These are phyloP conservation scores for Lanistes nyassanus DNA, from an alignment of 1,140 invertebrate genomes.

Conservation along the genomic window DNA sequence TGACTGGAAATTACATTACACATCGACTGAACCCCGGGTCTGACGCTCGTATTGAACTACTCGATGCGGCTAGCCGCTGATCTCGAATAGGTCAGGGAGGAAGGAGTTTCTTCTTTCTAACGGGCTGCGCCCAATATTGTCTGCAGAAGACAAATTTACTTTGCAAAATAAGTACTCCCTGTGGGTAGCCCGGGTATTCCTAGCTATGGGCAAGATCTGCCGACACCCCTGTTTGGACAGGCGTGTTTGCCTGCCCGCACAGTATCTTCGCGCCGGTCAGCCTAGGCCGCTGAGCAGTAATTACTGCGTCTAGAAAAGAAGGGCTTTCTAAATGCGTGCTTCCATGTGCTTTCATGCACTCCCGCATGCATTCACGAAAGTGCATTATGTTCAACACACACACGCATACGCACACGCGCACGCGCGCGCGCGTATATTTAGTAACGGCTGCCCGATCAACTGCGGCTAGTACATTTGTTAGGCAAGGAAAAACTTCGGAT, in stretches of 20 bases:
- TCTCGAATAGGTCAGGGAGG: no score
- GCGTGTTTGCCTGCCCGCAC: neutral
- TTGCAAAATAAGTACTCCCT: constrained; percentile 17
- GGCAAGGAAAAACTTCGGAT: no score
- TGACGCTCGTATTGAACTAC: no score
- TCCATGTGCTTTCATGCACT: no score
- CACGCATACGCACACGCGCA: neutral
- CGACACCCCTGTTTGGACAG: constrained; percentile 13
- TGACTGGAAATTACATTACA: no score
- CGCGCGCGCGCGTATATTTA: neutral
- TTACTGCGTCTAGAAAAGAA: neutral
- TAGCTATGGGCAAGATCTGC: constrained; percentile 5
- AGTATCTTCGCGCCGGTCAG: neutral
- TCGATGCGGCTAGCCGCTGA: no score
- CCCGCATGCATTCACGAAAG: no score
- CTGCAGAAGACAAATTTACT: constrained; percentile 20
- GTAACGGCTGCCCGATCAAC: no score
- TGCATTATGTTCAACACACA: neutral
- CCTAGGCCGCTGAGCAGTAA: neutral
- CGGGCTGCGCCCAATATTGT: constrained; percentile 10
- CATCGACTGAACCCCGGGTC: no score
- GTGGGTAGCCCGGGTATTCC: neutral
- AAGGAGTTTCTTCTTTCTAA: no score
- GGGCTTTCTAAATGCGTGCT: neutral
- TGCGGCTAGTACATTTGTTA: no score